phyloP scores from a whole-genome alignment of 2,888 invertebrate genomes.

The Clusia tigrina region DNA sequence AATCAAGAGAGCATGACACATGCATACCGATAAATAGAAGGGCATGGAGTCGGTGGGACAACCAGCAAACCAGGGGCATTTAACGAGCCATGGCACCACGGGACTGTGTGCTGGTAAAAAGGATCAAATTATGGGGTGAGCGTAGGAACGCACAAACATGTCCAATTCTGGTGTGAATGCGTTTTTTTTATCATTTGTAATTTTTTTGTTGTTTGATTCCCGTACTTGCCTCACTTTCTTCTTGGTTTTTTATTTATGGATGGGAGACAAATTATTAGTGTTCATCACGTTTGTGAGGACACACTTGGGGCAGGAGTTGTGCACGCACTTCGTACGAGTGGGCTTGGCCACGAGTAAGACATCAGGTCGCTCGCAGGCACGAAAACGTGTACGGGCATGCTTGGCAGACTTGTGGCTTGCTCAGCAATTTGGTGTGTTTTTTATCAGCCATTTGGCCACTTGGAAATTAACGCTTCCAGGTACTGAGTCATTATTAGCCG shows the following conservation, averaged over 20 bases:
- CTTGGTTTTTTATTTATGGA: slow-evolving; percentile 1
- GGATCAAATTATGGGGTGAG: slow-evolving; percentile 32
- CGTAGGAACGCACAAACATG: slow-evolving; percentile 12
- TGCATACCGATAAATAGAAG: background rate
- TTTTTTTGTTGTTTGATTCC: slow-evolving; percentile 4
- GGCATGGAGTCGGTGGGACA: no score
- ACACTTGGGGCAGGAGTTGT: background rate
- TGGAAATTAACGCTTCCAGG: no score
- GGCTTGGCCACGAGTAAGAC: background rate
- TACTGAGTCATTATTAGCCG: no score
- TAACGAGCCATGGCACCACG: slow-evolving; percentile 5
- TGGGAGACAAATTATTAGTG: slow-evolving; percentile 40
- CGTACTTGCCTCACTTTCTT: no score
- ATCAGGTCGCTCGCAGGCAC: no score
- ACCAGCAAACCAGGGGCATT: no score
- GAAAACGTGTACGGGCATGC: no score
- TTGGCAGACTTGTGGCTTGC: no score
- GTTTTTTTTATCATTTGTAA: slow-evolving; percentile 19
- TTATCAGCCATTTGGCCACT: no score
- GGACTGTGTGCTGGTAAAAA: slow-evolving; percentile 20
- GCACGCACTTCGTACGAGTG: background rate
- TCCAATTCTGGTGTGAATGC: slow-evolving; percentile 10
- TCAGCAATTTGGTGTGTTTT: no score
- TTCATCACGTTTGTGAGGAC: background rate
- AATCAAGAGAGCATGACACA: background rate